Evolutionary conservation across 2,113 vertebrate species (phyloP).

Genomic region (Pyxicephalus adspersus): DNA sequence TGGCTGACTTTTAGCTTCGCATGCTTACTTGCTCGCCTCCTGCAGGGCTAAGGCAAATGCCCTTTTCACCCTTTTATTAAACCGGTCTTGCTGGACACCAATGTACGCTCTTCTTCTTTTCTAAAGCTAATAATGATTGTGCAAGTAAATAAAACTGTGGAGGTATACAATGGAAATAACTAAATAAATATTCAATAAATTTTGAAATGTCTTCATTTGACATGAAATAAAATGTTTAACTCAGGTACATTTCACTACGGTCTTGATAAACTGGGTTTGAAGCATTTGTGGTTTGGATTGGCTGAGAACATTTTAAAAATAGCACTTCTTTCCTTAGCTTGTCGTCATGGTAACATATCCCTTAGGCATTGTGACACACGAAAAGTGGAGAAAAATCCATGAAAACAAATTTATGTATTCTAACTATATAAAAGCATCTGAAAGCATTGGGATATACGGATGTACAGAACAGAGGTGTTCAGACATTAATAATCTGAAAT

Average conservation of each 20-base stretch:
- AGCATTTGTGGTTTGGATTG: conserved; percentile 51
- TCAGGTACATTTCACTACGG: conserved; percentile 39
- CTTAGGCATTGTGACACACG: conserved; percentile 51
- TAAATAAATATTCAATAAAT: too few relatives aligned
- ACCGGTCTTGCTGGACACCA: too few relatives aligned
- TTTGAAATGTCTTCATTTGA: not conserved
- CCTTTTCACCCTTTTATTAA: too few relatives aligned
- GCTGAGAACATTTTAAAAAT: conserved; percentile 54
- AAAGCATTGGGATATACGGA: conserved; percentile 41
- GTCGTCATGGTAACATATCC: conserved; percentile 53
- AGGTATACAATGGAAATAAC: not conserved
- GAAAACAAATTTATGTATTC: conserved; percentile 58
- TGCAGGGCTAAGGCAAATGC: too few relatives aligned
- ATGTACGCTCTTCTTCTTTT: too few relatives aligned
- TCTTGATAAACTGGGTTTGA: conserved; percentile 41
- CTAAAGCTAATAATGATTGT: too few relatives aligned
- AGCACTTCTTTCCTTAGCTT: conserved; percentile 53
- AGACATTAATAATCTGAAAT: conserved; percentile 7
- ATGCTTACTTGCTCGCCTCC: too few relatives aligned
- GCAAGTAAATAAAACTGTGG: not conserved
- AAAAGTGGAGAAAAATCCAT: conserved; percentile 56
- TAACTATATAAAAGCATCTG: conserved; percentile 52
- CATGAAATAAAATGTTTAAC: conserved; percentile 31
- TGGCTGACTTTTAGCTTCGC: too few relatives aligned
- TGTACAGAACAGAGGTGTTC: conserved; percentile 14